Conservation (phyloP, 1,140 invertebrate genomes). For the Adoxophyes honmai region DNA sequence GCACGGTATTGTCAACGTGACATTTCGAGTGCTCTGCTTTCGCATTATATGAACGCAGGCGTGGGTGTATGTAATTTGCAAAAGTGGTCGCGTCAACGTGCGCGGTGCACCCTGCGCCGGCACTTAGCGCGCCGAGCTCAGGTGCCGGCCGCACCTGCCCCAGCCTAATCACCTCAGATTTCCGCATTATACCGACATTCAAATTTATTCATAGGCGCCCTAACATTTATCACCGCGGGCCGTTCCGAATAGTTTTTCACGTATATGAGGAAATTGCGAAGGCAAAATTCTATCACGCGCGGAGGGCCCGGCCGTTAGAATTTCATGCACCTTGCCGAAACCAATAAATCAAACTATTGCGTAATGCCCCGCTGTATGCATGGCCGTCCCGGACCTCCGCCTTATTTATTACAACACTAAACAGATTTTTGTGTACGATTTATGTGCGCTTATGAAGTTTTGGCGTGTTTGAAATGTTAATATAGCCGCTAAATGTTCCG, state of each 20-base stretch:
- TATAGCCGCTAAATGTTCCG: constrained; percentile 23
- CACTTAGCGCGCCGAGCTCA: background rate
- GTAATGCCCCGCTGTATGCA: constrained; percentile 65
- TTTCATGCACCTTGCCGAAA: constrained; percentile 59
- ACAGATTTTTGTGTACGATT: constrained; percentile 59
- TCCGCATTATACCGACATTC: constrained; percentile 30
- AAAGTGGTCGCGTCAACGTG: too few relatives aligned
- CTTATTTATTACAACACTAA: constrained; percentile 60
- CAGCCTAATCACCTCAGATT: constrained; percentile 57
- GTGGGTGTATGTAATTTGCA: too few relatives aligned
- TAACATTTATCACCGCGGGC: constrained; percentile 62
- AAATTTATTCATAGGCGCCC: constrained; percentile 66
- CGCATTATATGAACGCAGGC: too few relatives aligned
- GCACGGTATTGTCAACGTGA: too few relatives aligned
- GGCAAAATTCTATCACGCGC: constrained; percentile 56
- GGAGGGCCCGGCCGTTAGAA: constrained; percentile 48
- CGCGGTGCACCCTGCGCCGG: too few relatives aligned
- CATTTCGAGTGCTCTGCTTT: too few relatives aligned
- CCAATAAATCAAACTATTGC: constrained; percentile 69
- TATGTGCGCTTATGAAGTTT: constrained; percentile 32
- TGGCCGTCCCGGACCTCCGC: constrained; percentile 42
- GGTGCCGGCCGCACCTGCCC: constrained; percentile 38
- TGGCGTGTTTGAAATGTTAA: constrained; percentile 27
- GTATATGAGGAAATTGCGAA: constrained; percentile 53
- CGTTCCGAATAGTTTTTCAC: constrained; percentile 58